phyloP scores from a whole-genome alignment of 2,888 invertebrate species.

The Koerneria pararmatus region DNA sequence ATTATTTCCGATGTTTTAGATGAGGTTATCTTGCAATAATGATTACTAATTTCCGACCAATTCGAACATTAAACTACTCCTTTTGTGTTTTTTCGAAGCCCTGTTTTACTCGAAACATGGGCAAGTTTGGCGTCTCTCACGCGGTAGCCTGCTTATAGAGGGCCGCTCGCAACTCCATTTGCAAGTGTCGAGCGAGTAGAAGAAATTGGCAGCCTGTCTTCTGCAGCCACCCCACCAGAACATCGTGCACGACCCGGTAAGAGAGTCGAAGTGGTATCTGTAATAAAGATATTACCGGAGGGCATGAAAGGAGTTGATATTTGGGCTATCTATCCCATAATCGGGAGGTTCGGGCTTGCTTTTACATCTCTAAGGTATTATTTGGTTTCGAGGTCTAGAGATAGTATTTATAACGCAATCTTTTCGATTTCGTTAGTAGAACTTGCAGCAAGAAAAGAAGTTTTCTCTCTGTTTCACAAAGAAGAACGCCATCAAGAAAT shows the following conservation, averaged over 20 bases:
- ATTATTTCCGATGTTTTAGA: too few species aligned
- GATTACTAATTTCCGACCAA: not conserved
- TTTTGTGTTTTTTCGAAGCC: not conserved
- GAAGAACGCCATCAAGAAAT: too few species aligned
- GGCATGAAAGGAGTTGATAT: too few species aligned
- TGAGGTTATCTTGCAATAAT: not conserved
- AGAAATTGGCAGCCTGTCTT: slow-evolving; percentile 50
- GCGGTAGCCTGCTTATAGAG: slow-evolving; percentile 39
- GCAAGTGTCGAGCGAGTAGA: slow-evolving; percentile 46
- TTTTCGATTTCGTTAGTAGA: too few species aligned
- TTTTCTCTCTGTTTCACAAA: too few species aligned
- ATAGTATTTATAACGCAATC: too few species aligned
- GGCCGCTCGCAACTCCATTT: slow-evolving; percentile 56
- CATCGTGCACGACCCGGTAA: slow-evolving; percentile 43
- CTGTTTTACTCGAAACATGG: not conserved
- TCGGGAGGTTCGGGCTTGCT: too few species aligned
- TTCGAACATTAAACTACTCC: not conserved
- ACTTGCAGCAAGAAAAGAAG: too few species aligned
- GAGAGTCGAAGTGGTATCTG: slow-evolving; percentile 47
- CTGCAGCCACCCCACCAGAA: slow-evolving; percentile 54
- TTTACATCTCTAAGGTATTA: too few species aligned
- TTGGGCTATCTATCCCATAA: too few species aligned
- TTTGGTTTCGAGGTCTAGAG: too few species aligned
- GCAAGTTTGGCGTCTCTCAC: slow-evolving; percentile 24
- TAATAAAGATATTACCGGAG: not conserved